Evolutionary conservation across 2,797 vertebrate genomes (phyloP).

Genomic region (Typhlichthys eigenmanni): DNA sequence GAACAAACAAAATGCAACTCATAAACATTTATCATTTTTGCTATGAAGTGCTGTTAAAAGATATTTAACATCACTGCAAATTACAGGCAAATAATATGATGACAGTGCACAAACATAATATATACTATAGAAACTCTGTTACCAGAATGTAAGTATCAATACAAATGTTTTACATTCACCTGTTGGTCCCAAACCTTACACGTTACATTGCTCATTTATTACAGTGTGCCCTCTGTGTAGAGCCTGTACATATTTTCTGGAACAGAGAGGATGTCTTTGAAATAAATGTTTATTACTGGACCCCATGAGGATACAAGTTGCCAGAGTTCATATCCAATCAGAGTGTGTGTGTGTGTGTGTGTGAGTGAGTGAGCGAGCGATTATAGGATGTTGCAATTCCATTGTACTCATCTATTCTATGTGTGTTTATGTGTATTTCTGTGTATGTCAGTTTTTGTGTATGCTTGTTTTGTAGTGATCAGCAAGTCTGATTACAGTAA

Average conservation of each 20-base stretch:
- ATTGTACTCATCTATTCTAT: not conserved
- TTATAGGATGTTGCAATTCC: no score
- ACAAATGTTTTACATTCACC: not conserved
- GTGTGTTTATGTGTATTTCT: conserved; percentile 5
- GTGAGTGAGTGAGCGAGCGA: no score
- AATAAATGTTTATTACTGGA: conserved; percentile 15
- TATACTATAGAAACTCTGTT: no score
- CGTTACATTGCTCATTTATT: not conserved
- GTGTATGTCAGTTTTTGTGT: not conserved
- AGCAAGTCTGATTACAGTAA: no score
- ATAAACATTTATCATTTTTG: no score
- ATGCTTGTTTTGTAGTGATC: no score
- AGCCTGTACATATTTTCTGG: conserved; percentile 3
- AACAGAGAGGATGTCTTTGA: conserved; percentile 3
- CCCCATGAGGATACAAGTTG: conserved; percentile 6
- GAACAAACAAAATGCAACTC: no score
- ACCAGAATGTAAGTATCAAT: not conserved
- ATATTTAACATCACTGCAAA: no score
- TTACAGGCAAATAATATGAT: no score
- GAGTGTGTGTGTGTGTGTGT: not conserved
- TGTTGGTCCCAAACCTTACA: not conserved
- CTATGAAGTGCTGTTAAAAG: no score
- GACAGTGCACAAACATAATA: no score
- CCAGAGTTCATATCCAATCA: not conserved
- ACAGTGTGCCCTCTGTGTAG: not conserved